Conservation (phyloP, 2,113 vertebrate species). For the Lutjanus erythropterus region DNA sequence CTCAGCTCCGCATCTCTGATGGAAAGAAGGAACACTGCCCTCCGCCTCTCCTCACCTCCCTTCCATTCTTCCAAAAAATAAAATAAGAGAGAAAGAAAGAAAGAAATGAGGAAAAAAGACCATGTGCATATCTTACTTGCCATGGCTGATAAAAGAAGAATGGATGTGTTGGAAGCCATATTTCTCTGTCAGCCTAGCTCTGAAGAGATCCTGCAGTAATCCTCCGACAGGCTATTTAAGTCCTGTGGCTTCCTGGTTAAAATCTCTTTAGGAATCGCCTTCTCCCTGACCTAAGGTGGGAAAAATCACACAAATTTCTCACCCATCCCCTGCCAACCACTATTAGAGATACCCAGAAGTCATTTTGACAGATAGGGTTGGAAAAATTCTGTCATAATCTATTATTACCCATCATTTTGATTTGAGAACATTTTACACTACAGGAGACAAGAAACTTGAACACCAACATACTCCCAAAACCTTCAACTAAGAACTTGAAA, state of each 20-base stretch:
- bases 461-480: too few relatives aligned
- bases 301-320: neutral
- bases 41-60: constrained; percentile 52
- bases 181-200: constrained; percentile 51
- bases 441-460: too few relatives aligned
- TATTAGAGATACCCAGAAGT: neutral
- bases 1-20: constrained; percentile 65
- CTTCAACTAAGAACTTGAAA: too few relatives aligned
- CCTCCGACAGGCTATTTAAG: constrained; percentile 58
- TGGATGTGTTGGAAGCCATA: constrained; percentile 43
- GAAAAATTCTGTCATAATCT: too few relatives aligned
- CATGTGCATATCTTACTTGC: constrained; percentile 30
- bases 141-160: constrained; percentile 54
- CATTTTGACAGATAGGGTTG: too few relatives aligned
- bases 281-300: constrained; percentile 6
- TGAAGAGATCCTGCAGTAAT: constrained; percentile 58
- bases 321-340: neutral
- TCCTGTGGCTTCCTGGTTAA: constrained; percentile 56
- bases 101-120: neutral
- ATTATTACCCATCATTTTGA: too few relatives aligned
- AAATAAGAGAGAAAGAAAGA: neutral
- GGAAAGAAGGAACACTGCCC: constrained; percentile 62
- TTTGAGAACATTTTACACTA: too few relatives aligned
- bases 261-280: constrained; percentile 34
- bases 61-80: constrained; percentile 23